These are phyloP conservation scores for Cynopterus sphinx DNA, from an alignment of 2,797 vertebrate genomes.

Conservation along the genomic window DNA sequence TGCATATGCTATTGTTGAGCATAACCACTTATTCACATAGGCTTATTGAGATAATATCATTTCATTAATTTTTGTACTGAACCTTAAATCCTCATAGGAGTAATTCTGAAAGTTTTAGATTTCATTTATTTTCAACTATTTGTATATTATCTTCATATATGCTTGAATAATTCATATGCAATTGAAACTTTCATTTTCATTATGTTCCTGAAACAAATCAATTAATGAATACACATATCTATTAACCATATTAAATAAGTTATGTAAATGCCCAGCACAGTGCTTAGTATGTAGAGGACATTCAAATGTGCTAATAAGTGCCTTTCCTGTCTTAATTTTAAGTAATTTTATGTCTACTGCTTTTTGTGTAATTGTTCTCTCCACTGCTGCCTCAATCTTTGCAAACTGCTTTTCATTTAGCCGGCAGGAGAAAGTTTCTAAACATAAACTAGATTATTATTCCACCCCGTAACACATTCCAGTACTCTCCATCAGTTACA, in stretches of 20 bases:
- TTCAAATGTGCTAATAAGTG: background rate
- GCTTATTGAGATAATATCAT: constrained; percentile 77
- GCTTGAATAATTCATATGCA: constrained; percentile 54
- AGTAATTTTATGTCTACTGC: background rate
- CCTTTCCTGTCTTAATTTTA: background rate
- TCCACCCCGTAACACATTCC: background rate
- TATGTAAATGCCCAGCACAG: background rate
- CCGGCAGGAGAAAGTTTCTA: background rate
- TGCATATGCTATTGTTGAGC: constrained; percentile 69
- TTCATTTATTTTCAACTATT: constrained; percentile 69
- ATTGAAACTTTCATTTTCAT: background rate
- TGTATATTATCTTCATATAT: constrained; percentile 49
- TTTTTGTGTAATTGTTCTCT: background rate
- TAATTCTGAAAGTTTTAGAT: constrained; percentile 56
- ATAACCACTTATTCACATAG: constrained; percentile 80
- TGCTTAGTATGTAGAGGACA: background rate
- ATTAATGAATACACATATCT: background rate
- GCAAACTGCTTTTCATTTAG: background rate
- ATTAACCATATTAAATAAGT: background rate
- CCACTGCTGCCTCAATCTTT: background rate
- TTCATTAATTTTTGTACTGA: constrained; percentile 82
- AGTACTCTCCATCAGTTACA: background rate
- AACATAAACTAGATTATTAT: background rate
- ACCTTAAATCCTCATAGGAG: constrained; percentile 79
- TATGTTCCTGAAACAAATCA: background rate